These are phyloP conservation scores for Pogonophryne albipinna DNA, from an alignment of 2,797 vertebrate genomes.

Conservation along the genomic window DNA sequence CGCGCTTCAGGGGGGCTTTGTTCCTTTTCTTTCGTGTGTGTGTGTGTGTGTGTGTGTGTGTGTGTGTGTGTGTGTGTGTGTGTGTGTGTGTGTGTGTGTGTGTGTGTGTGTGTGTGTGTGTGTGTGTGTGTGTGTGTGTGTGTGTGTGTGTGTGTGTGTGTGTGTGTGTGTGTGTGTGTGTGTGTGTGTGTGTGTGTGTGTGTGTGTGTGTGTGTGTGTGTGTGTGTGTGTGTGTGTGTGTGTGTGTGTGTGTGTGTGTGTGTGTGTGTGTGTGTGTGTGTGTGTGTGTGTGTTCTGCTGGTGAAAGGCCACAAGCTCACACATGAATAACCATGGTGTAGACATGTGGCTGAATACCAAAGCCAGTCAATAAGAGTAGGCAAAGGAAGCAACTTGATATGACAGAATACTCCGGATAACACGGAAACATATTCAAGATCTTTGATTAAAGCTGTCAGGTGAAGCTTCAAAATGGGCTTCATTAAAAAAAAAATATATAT, in stretches of 20 bases:
- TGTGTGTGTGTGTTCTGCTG: too few species aligned
- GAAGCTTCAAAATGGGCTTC: conserved; percentile 1
- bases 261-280: too few species aligned
- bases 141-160: too few species aligned
- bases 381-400: conserved; percentile 61
- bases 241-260: too few species aligned
- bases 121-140: too few species aligned
- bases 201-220: too few species aligned
- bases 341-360: conserved; percentile 66
- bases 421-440: conserved; percentile 10
- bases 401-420: conserved; percentile 44
- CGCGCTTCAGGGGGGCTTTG: conserved; percentile 19
- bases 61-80: too few species aligned
- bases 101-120: too few species aligned
- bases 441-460: conserved; percentile 38
- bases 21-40: conserved; percentile 16
- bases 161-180: not conserved
- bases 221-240: too few species aligned
- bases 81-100: too few species aligned
- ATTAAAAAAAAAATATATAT: not conserved
- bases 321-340: conserved; percentile 68
- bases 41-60: too few species aligned
- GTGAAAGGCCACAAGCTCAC: conserved; percentile 71
- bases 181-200: conserved; percentile 37
- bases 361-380: conserved; percentile 52